Percentiles rank a stretch among this genome's conserved stretches.
Evolutionary conservation across 1,140 invertebrate genomes (phyloP).

Genomic region (Drosophila ficusphila): DNA sequence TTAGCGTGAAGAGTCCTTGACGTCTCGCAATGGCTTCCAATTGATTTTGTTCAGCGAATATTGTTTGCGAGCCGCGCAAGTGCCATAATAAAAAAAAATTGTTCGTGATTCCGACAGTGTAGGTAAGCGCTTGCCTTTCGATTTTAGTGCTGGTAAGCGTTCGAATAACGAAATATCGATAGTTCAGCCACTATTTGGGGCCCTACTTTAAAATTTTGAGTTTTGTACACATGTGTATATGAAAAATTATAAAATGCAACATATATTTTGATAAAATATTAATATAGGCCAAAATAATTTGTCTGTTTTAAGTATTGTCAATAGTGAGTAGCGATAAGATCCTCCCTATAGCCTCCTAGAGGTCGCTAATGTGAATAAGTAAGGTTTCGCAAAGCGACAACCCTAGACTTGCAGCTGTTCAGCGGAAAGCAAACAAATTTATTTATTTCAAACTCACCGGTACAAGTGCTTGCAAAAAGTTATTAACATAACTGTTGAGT

Average conservation of each 20-base stretch:
- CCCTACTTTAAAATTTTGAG: constrained; percentile 40
- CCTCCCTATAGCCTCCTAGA: background rate
- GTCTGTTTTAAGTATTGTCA: too few species aligned
- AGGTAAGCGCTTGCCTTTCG: constrained; percentile 10
- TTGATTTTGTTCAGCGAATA: background rate
- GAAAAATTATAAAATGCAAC: too few species aligned
- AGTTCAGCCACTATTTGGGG: constrained; percentile 18
- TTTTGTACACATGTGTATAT: background rate
- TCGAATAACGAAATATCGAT: constrained; percentile 8
- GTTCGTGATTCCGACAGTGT: constrained; percentile 14
- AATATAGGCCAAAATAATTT: too few species aligned
- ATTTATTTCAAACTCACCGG: constrained; percentile 19
- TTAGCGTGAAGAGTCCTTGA: background rate
- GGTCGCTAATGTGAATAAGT: background rate
- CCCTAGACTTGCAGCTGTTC: constrained; percentile 12
- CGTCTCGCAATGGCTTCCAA: constrained; percentile 1
- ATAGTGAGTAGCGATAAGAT: too few species aligned
- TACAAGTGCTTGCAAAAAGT: background rate
- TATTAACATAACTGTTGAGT: background rate
- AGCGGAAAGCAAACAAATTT: constrained; percentile 12
- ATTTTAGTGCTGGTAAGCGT: constrained; percentile 45
- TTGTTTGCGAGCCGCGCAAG: constrained; percentile 26
- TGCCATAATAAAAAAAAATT: constrained; percentile 65
- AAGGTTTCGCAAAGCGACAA: background rate
- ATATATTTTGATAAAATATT: too few species aligned